Conservation (phyloP, 2,113 vertebrate genomes). For the Melanotaenia duboulayi region DNA sequence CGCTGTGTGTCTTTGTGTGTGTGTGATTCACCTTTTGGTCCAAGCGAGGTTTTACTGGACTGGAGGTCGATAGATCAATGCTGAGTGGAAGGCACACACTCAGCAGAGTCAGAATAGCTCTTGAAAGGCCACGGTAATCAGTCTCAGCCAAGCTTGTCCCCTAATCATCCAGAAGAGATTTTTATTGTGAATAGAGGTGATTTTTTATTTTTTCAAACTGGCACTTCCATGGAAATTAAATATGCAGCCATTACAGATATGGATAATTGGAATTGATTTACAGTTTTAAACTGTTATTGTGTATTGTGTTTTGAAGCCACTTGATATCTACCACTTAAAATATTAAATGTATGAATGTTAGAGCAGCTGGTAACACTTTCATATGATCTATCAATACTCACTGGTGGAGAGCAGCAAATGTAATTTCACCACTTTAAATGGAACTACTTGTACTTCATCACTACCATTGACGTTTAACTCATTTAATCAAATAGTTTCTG, state of each 20-base stretch:
- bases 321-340: not conserved
- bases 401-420: conserved; percentile 25
- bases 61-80: conserved; percentile 77
- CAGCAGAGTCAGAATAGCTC: conserved; percentile 77
- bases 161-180: conserved; percentile 69
- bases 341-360: not conserved
- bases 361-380: conserved; percentile 2
- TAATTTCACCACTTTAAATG: conserved; percentile 18
- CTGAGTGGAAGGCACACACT: conserved; percentile 76
- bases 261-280: conserved; percentile 51
- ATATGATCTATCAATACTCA: conserved; percentile 1
- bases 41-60: conserved; percentile 73
- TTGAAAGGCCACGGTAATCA: conserved; percentile 77
- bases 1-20: conserved; percentile 31
- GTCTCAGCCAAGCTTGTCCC: conserved; percentile 66
- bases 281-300: not conserved
- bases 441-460: conserved; percentile 22
- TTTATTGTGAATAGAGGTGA: conserved; percentile 56
- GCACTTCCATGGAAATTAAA: conserved; percentile 52
- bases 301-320: not conserved
- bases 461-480: conserved; percentile 13
- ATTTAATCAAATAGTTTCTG: conserved; percentile 19
- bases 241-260: conserved; percentile 50
- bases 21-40: conserved; percentile 73
- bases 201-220: conserved; percentile 51